Evolutionary conservation across 2,113 vertebrate species (phyloP), one percentile per base, ranked within the genome.

Genomic region (Eupsittula cactorum): DNA sequence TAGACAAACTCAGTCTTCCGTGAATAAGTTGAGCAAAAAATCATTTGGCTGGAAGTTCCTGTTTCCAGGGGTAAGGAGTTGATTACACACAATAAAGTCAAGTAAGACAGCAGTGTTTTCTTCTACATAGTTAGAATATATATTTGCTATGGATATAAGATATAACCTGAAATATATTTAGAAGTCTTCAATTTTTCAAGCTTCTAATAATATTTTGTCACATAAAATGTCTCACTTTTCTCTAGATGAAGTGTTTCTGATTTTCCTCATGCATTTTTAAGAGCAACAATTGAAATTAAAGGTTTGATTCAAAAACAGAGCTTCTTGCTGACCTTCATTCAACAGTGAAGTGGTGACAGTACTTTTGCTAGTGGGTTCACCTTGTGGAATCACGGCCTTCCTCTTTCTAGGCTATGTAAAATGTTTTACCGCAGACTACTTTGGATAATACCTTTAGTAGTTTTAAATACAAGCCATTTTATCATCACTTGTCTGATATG

Each of bases 1-100:
- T 95, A 89, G 64, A 86, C 57, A 89, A 91, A 93, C 42, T 84
- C 67, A 91, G 77, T 79, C 69, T 81, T 95, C 80, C 55, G 39
- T 91, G 52, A 67, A 35, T 37, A 93, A 95, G 35, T 24, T 88
- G 80, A 92, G 70, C 23, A 91, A 90, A 86, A 82, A 86, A 74
- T 86, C 33, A 64, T 87, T 88, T 84, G 80, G 11, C 73, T 89
- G 42, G 39, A 93, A 92, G 29, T 52, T 91, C 53, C 46, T 21
- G 5, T 93, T 93, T 88, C 55, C 55, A 55, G 24, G 50, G 23
- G 37, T 86, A 25, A 73, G 27, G n/a, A 62, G 24, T 27, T 70
- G 28, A 77, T 70, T 53, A 49, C 16, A 27, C 33, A 28, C 13
- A 81, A 35, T 29, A 71, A 83, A 78, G 23, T 86, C 37, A 89